Percentiles rank a stretch among this genome's conserved stretches.
phyloP scores from a whole-genome alignment of 2,888 invertebrate species.

The Dermolepida albohirtum region DNA sequence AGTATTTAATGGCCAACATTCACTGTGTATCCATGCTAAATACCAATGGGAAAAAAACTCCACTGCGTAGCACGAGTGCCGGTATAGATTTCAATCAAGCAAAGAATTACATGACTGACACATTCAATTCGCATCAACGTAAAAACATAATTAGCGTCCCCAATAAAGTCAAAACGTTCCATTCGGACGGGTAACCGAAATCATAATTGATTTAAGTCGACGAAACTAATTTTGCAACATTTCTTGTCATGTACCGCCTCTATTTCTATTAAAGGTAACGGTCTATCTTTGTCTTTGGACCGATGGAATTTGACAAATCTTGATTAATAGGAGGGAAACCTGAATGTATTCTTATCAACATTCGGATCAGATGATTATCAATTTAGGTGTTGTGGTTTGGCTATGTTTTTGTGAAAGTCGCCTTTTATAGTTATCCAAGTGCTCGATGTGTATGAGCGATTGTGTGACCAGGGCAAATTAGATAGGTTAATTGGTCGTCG shows the following conservation, averaged over 20 bases:
- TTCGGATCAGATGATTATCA: slow-evolving; percentile 11
- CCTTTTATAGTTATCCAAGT: not conserved
- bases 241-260: not conserved
- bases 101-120: slow-evolving; percentile 19
- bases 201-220: slow-evolving; percentile 26
- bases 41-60: not conserved
- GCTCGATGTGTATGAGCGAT: not conserved
- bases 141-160: slow-evolving; percentile 21
- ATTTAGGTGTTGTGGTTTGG: not conserved
- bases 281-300: no score
- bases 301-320: not conserved
- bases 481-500: no score
- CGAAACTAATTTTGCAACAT: slow-evolving; percentile 16
- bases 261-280: not conserved
- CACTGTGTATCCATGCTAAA: not conserved
- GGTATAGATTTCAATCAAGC: slow-evolving; percentile 12
- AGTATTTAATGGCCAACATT: no score
- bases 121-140: slow-evolving; percentile 18
- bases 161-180: slow-evolving; percentile 21
- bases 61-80: not conserved
- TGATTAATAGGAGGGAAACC: not conserved
- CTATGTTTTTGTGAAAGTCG: slow-evolving; percentile 5
- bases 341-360: not conserved
- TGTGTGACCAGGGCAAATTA: no score
- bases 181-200: slow-evolving; percentile 3